Percentiles rank a stretch among this genome's conserved stretches.
Evolutionary conservation across 2,888 invertebrate genomes (phyloP).

Genomic region (Drosophila maculinotata): DNA sequence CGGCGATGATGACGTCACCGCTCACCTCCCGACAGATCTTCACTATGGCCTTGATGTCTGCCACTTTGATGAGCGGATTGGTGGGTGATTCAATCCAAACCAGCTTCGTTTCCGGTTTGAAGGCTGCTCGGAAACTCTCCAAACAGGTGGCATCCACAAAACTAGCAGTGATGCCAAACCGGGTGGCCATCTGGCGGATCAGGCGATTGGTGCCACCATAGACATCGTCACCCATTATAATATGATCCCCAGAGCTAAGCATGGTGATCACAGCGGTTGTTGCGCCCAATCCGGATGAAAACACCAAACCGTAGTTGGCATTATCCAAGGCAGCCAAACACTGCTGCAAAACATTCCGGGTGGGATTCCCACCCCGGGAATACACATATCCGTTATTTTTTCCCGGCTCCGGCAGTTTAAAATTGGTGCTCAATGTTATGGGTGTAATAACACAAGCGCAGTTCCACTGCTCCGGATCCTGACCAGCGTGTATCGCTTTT

Average conservation of each 20-base stretch:
- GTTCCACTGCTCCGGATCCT: conserved; percentile 95
- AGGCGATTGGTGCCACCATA: conserved; percentile 97
- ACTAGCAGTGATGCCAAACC: conserved; percentile 90
- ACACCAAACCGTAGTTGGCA: conserved; percentile 93
- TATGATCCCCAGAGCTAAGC: conserved; percentile 94
- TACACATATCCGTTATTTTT: conserved; percentile 96
- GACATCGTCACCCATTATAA: conserved; percentile 95
- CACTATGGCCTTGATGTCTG: conserved; percentile 91
- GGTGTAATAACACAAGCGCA: conserved; percentile 95
- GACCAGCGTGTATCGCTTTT: conserved; percentile 95
- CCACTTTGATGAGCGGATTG: conserved; percentile 96
- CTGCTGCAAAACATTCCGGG: conserved; percentile 93
- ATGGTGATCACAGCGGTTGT: conserved; percentile 91
- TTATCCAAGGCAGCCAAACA: conserved; percentile 96
- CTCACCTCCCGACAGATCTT: conserved; percentile 87
- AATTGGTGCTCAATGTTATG: conserved; percentile 96
- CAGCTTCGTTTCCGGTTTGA: conserved; percentile 94
- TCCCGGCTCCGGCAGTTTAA: conserved; percentile 94
- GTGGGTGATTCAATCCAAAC: conserved; percentile 98
- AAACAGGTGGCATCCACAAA: conserved; percentile 92
- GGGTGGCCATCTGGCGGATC: conserved; percentile 88
- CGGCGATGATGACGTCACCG: conserved; percentile 88
- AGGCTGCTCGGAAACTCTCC: conserved; percentile 88
- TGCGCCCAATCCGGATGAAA: conserved; percentile 96
- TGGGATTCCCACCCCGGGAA: conserved; percentile 97